These are phyloP conservation scores for Neoascia interrupta DNA, from an alignment of 2,888 invertebrate genomes.

Conservation along the genomic window DNA sequence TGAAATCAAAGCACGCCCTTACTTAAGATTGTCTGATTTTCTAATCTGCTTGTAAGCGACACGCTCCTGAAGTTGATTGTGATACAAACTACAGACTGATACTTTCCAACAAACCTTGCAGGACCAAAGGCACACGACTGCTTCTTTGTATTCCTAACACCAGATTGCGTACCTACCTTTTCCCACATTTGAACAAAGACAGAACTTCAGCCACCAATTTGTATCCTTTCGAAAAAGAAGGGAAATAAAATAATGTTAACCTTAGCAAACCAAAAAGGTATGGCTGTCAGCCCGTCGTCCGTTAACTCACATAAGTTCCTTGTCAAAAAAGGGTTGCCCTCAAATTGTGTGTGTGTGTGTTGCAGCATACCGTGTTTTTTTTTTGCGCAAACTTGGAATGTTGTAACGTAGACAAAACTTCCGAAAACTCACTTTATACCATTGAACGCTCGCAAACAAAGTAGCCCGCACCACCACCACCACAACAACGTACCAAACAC, in stretches of 20 bases:
- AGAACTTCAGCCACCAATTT: background rate
- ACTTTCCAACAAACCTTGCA: too few species aligned
- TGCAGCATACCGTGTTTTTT: constrained; percentile 1
- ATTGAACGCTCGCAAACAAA: constrained; percentile 66
- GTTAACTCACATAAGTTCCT: background rate
- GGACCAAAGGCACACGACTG: too few species aligned
- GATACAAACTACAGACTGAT: too few species aligned
- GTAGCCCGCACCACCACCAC: constrained; percentile 39
- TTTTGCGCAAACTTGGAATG: constrained; percentile 59
- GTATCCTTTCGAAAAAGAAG: background rate
- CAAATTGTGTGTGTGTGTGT: constrained; percentile 1
- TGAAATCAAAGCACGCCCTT: too few species aligned
- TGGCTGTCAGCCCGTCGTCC: background rate
- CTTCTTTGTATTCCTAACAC: too few species aligned
- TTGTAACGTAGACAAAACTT: constrained; percentile 65
- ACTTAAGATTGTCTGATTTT: too few species aligned
- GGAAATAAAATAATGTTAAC: background rate
- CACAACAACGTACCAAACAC: too few species aligned
- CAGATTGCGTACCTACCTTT: too few species aligned
- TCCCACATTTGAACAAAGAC: too few species aligned
- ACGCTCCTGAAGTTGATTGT: too few species aligned
- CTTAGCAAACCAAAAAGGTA: background rate
- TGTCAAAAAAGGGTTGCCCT: constrained; percentile 34
- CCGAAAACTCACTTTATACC: constrained; percentile 68
- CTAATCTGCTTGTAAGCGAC: too few species aligned